phyloP scores from a whole-genome alignment of 2,113 vertebrate species.

The Centropus unirufus region DNA sequence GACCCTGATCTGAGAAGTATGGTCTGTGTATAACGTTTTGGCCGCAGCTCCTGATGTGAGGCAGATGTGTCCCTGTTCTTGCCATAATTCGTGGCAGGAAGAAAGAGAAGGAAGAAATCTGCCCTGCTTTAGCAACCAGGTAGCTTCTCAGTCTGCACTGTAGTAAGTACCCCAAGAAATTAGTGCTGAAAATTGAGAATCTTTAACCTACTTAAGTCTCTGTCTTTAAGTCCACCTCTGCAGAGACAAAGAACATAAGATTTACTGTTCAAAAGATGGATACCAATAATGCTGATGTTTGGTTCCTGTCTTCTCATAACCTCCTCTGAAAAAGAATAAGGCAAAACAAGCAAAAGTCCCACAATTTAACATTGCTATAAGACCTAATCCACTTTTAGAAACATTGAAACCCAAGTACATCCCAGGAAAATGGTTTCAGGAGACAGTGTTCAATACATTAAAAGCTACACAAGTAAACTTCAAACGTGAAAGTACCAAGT shows the following conservation, averaged over 20 bases:
- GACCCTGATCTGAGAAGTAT: neutral
- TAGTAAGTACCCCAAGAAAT: neutral
- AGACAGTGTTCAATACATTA: neutral
- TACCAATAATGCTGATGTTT: neutral
- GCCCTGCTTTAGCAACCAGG: neutral
- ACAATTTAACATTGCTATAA: neutral
- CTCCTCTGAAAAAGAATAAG: neutral
- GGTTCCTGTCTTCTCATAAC: neutral
- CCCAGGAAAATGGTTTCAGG: neutral
- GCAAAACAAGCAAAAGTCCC: neutral
- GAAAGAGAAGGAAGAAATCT: neutral
- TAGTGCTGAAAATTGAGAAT: neutral
- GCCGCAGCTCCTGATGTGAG: neutral
- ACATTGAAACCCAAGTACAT: neutral
- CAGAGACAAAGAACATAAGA: neutral
- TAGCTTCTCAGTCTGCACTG: neutral
- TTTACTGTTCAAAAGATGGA: neutral
- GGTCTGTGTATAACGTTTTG: accelerated
- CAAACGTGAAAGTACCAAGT: slow-evolving; percentile 13
- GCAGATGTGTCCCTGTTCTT: neutral
- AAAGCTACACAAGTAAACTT: slow-evolving; percentile 48
- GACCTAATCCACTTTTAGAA: neutral
- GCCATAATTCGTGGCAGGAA: accelerated
- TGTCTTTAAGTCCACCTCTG: neutral
- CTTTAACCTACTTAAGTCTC: neutral